Evolutionary conservation across 2,113 vertebrate genomes (phyloP).

Genomic region (Megaptera novaeangliae): DNA sequence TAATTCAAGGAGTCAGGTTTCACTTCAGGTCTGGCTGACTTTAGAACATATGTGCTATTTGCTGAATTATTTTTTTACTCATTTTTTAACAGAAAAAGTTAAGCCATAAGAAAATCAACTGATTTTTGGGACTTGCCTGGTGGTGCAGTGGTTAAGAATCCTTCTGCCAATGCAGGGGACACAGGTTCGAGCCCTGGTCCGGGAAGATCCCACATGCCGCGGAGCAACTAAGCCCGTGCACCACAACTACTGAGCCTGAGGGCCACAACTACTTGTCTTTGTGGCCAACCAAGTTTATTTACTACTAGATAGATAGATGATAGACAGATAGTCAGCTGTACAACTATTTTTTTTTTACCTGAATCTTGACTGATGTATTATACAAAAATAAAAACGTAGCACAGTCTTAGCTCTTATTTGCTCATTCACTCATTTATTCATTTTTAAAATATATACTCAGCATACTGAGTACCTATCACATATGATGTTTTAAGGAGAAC

Average conservation of each 20-base stretch:
- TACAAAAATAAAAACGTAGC: neutral
- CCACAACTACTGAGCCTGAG: too few relatives aligned
- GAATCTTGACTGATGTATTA: neutral
- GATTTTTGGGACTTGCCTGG: neutral
- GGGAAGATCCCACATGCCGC: too few relatives aligned
- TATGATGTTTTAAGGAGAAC: neutral
- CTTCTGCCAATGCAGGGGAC: too few relatives aligned
- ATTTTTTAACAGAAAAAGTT: neutral
- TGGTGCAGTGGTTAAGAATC: too few relatives aligned
- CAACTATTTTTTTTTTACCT: neutral
- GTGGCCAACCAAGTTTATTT: neutral
- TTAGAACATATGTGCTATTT: neutral
- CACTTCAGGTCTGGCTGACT: neutral
- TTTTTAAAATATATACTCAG: neutral
- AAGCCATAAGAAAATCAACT: neutral
- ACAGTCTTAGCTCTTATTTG: neutral
- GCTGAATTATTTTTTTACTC: neutral
- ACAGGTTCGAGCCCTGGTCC: too few relatives aligned
- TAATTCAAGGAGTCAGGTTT: neutral
- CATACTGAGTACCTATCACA: neutral
- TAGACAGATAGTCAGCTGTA: neutral
- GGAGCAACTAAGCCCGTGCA: too few relatives aligned
- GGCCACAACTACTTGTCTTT: neutral
- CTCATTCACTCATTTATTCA: neutral
- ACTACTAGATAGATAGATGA: neutral